Evolutionary conservation across 2,797 vertebrate species (phyloP).

Genomic region (Falco berigora): DNA sequence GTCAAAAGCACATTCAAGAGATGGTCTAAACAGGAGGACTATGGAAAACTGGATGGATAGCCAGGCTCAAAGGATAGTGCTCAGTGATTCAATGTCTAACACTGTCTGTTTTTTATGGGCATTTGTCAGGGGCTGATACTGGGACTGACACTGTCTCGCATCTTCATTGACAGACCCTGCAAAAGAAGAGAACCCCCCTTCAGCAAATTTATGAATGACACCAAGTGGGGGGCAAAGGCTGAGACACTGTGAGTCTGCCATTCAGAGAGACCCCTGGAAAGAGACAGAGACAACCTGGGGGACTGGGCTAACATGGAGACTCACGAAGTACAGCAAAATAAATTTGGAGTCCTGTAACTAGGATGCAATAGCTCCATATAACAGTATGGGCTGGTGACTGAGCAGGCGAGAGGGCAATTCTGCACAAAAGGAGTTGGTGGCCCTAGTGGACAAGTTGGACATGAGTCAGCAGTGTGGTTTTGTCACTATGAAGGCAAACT

Average conservation of each 20-base stretch:
- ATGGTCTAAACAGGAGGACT: background rate
- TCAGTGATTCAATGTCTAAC: background rate
- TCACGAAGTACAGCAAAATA: background rate
- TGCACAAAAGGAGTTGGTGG: background rate
- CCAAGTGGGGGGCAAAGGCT: rapidly evolving
- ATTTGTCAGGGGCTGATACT: background rate
- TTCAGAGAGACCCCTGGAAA: background rate
- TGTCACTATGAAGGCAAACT: background rate
- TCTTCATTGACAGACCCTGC: background rate
- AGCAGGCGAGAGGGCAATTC: background rate
- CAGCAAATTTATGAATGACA: background rate
- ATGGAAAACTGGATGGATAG: background rate
- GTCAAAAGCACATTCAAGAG: background rate
- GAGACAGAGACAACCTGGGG: background rate
- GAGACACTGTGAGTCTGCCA: background rate
- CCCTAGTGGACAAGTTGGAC: background rate
- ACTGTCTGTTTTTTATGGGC: background rate
- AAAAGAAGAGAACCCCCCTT: background rate
- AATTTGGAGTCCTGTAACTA: background rate
- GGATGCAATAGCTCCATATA: background rate
- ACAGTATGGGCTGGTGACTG: background rate
- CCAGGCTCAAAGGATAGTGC: background rate
- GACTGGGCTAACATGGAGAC: background rate
- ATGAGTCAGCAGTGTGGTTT: background rate
- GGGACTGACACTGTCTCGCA: background rate